Base-by-base conservation (phyloP, 2,113 vertebrate species). In the Bubo bubo region DNA sequence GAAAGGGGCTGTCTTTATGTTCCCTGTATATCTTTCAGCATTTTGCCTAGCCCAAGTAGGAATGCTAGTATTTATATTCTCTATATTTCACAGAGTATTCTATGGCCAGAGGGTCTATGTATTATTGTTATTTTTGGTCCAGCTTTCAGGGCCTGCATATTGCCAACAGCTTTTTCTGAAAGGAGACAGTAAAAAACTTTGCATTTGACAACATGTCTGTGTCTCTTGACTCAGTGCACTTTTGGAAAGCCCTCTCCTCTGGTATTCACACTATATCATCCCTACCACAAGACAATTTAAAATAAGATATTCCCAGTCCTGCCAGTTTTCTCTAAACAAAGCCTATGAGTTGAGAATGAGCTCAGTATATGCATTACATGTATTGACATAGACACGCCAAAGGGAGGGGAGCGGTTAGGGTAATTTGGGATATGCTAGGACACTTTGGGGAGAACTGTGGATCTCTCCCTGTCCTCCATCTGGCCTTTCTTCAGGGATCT, bases 91-190 rank as follows among this genome's bases (percentile, higher is more conserved):
- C 59, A 59, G 35, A 91, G 39, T 87, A 68, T 68, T 93, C 91
- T 90, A 66, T 96, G 87, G 87, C 89, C 91, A 96, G 81, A 95
- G 52, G 87, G 66, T 85, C 87, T 82, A n/a, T 79, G 80, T 81
- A 72, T 88, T 95, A 71, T 64, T 94, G 76, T 96, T 94, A 85
- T 94, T 97, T 96, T 94, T 96, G 87, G 86, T 94, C 70, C 77
- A 79, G 72, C 35, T 95, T 95, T 96, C 64, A 43, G 76, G 39
- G 47, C 21, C n/a, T 89, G 60, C 52, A 37, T 63, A 80, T 55
- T 96, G 86, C 89, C 90, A 96, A 67, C 17, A 59, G 55, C 4
- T 30, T 56, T 41, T 41, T 75, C 35, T 71, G 12, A 62, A 68
- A 75, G 66, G 85, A 90, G 86, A 76, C 49, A 60, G 88, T 88